A percentile compares a stretch with the other conserved stretches of the same genome.
phyloP scores from a whole-genome alignment of 2,888 invertebrate species.

The Nomada goodeniana region DNA sequence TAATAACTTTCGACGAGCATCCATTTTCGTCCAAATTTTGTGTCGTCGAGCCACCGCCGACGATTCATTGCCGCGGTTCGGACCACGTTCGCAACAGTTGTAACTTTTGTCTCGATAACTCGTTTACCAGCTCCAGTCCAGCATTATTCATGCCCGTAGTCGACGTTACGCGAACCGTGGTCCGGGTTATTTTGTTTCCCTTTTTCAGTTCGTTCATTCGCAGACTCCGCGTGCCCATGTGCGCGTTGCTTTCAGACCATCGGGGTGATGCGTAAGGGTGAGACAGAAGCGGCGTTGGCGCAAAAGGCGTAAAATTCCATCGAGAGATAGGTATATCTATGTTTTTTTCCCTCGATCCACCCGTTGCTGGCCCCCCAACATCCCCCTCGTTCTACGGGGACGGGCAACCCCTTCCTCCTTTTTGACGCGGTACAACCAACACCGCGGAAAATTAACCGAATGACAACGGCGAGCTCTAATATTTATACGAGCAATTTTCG shows the following conservation, averaged over 20 bases:
- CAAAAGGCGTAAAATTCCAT: constrained; percentile 74
- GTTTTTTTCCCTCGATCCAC: constrained; percentile 40
- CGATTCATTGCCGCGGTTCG: constrained; percentile 56
- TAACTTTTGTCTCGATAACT: constrained; percentile 69
- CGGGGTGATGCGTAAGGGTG: constrained; percentile 46
- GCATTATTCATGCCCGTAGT: constrained; percentile 64
- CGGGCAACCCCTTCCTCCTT: constrained; percentile 22
- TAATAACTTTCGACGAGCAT: constrained; percentile 22
- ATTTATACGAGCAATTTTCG: constrained; percentile 80
- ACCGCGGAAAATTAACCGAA: constrained; percentile 77
- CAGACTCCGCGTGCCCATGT: not conserved
- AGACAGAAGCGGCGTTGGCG: constrained; percentile 28
- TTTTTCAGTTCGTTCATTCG: not conserved
- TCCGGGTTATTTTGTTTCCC: constrained; percentile 20
- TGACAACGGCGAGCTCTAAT: constrained; percentile 76
- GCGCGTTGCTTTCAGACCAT: not conserved
- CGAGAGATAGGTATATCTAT: constrained; percentile 57
- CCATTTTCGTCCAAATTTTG: constrained; percentile 36
- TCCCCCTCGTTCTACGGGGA: not conserved
- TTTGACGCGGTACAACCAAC: constrained; percentile 54
- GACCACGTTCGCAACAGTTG: constrained; percentile 63
- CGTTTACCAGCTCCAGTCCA: constrained; percentile 60
- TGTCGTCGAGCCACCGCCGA: constrained; percentile 23
- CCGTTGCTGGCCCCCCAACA: constrained; percentile 5
- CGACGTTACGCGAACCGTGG: constrained; percentile 56